phyloP scores from a whole-genome alignment of 2,797 vertebrate species.

The Halcyon smyrnensis region DNA sequence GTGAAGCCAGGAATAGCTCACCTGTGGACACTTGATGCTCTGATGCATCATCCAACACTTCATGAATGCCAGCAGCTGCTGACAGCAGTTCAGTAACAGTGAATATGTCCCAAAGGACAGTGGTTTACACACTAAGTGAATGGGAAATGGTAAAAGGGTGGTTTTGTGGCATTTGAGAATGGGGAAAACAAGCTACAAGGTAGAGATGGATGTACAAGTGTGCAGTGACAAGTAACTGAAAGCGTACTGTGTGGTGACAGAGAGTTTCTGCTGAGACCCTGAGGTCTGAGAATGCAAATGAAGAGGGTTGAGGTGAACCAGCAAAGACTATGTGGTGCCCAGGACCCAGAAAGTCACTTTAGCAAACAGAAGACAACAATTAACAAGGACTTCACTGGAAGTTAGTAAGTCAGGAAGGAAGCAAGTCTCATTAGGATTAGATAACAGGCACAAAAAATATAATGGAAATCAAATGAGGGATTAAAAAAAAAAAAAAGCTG shows the following conservation, averaged over 20 bases:
- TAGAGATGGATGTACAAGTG: not conserved
- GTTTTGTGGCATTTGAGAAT: not conserved
- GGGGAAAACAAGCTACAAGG: not conserved
- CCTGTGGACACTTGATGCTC: not conserved
- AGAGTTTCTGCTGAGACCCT: not conserved
- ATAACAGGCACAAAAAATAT: not conserved
- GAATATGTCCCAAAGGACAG: not conserved
- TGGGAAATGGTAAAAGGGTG: not conserved
- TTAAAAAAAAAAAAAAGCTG: not conserved
- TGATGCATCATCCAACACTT: not conserved
- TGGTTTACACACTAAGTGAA: not conserved
- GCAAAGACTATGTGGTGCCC: not conserved
- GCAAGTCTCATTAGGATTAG: not conserved
- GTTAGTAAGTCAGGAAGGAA: not conserved
- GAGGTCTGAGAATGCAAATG: slow-evolving; percentile 9
- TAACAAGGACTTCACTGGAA: not conserved
- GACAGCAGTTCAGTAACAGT: not conserved
- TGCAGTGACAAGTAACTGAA: not conserved
- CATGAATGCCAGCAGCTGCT: not conserved
- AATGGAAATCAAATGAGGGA: not conserved
- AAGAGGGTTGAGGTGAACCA: slow-evolving; percentile 39
- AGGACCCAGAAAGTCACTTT: not conserved
- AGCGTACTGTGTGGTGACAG: not conserved
- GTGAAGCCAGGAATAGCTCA: not conserved
- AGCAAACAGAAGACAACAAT: not conserved